Percentiles rank a stretch among this genome's conserved stretches.
Evolutionary conservation across 2,113 vertebrate species (phyloP).

Genomic region (Dipodomys ordii): DNA sequence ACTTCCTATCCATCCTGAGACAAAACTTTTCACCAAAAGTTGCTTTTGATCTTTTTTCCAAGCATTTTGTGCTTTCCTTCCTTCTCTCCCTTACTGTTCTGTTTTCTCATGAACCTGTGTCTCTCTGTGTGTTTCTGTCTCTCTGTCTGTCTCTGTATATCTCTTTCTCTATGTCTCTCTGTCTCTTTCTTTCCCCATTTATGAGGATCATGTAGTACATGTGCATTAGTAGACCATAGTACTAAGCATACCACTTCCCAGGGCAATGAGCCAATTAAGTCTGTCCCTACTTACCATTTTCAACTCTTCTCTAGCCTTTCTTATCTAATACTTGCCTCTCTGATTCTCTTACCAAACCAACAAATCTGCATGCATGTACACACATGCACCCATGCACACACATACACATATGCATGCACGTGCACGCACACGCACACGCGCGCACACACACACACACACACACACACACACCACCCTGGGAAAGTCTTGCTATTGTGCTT

Average conservation of each 20-base stretch:
- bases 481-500: background rate
- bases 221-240: background rate
- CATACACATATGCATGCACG: background rate
- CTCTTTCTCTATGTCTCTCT: background rate
- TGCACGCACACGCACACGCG: background rate
- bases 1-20: background rate
- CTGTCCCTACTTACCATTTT: background rate
- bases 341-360: background rate
- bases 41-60: background rate
- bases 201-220: too few species aligned
- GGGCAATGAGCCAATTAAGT: fast-evolving
- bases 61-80: background rate
- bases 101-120: background rate
- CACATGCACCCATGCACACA: background rate
- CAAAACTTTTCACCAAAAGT: background rate
- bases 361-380: background rate
- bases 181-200: background rate
- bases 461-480: background rate
- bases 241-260: fast-evolving
- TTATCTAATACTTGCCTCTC: background rate
- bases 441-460: background rate
- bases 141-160: background rate
- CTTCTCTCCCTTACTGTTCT: background rate
- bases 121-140: background rate
- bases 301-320: background rate